Percentiles rank a stretch among this genome's conserved stretches.
These are phyloP conservation scores for Triops cancriformis DNA, from an alignment of 1,140 invertebrate genomes.

Conservation along the genomic window DNA sequence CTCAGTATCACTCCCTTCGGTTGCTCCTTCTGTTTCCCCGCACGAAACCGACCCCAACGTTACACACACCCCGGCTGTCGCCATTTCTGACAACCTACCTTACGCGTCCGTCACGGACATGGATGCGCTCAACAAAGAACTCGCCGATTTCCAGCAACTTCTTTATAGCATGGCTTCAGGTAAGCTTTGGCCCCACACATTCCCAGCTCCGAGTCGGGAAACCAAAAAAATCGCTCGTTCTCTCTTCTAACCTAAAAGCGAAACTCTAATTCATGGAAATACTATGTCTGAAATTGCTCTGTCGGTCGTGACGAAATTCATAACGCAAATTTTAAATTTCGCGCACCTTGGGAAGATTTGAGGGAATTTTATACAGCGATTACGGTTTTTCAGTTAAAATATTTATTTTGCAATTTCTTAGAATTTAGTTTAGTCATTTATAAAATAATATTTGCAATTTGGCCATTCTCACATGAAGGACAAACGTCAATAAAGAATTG, in stretches of 20 bases:
- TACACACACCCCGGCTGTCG: slow-evolving; percentile 24
- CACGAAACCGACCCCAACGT: slow-evolving; percentile 29
- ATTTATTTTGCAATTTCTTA: no score
- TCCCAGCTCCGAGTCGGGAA: not conserved
- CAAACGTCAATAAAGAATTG: no score
- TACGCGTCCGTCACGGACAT: slow-evolving; percentile 29
- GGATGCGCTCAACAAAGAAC: slow-evolving; percentile 45
- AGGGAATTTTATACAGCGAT: no score
- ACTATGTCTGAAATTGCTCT: no score
- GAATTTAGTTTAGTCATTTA: no score
- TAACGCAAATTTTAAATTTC: no score
- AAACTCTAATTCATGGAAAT: not conserved
- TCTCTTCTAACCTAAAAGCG: not conserved
- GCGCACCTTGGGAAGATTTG: no score
- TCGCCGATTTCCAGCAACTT: slow-evolving; percentile 48
- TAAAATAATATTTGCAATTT: no score
- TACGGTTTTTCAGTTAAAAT: no score
- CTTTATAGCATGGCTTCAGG: slow-evolving; percentile 43
- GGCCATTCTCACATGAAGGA: no score
- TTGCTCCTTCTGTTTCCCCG: slow-evolving; percentile 23
- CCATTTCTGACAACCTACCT: slow-evolving; percentile 23
- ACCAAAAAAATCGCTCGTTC: not conserved
- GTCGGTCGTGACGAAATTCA: no score
- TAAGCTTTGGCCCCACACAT: slow-evolving; percentile 7
- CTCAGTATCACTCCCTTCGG: slow-evolving; percentile 14